Percentiles rank a stretch among this genome's conserved stretches.
These are phyloP conservation scores for Drosophila dives DNA, from an alignment of 2,888 invertebrate genomes.

Conservation along the genomic window DNA sequence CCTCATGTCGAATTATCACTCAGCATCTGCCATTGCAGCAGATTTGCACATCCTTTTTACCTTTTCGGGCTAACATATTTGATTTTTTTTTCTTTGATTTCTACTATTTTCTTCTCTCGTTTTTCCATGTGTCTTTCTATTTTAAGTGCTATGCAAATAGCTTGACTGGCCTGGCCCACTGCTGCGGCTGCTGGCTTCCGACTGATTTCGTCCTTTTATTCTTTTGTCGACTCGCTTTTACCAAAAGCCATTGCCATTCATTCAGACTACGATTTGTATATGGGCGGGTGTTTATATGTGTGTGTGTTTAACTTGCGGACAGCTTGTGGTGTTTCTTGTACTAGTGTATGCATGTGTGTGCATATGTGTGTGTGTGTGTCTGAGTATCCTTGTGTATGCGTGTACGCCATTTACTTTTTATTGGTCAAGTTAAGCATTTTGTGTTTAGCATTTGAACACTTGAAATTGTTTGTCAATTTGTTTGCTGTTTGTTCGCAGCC, in stretches of 20 bases:
- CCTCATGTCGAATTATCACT: slow-evolving; percentile 70
- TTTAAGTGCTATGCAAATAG: slow-evolving; percentile 73
- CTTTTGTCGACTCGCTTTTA: slow-evolving; percentile 58
- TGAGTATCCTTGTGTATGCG: slow-evolving; percentile 29
- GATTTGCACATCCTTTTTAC: slow-evolving; percentile 56
- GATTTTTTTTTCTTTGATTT: neutral
- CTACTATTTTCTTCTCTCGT: slow-evolving; percentile 5
- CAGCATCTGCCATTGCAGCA: slow-evolving; percentile 52
- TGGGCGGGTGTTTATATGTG: slow-evolving; percentile 13
- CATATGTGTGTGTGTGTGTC: slow-evolving; percentile 13
- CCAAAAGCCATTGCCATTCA: slow-evolving; percentile 63
- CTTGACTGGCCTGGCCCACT: slow-evolving; percentile 34
- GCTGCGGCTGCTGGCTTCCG: slow-evolving; percentile 47
- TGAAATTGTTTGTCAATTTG: slow-evolving; percentile 68
- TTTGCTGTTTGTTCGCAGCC: slow-evolving; percentile 62
- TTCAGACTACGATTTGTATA: slow-evolving; percentile 30
- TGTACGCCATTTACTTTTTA: slow-evolving; percentile 65
- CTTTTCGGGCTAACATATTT: slow-evolving; percentile 18
- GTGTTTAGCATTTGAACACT: slow-evolving; percentile 64
- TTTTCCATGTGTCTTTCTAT: slow-evolving; percentile 55
- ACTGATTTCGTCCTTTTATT: slow-evolving; percentile 62
- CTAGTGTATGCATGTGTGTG: slow-evolving; percentile 6
- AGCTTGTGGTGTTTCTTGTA: slow-evolving; percentile 50
- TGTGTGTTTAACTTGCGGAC: slow-evolving; percentile 60
- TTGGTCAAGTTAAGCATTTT: slow-evolving; percentile 64